Conservation (phyloP, 2,113 vertebrate genomes). For the Oncorhynchus mykiss region DNA sequence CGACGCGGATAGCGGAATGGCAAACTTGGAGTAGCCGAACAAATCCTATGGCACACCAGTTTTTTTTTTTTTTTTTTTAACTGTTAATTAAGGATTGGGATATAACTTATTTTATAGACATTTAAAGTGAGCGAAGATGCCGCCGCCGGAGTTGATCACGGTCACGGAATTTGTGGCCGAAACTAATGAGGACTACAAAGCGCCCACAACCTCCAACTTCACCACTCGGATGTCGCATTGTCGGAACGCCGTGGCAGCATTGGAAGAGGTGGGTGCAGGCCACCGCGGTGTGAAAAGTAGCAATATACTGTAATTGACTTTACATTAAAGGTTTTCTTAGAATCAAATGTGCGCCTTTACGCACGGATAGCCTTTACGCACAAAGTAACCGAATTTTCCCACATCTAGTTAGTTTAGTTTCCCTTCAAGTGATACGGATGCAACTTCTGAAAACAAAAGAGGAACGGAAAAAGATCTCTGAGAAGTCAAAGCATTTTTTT, state of each 20-base stretch:
- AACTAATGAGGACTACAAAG: slow-evolving; percentile 93
- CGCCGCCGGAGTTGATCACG: slow-evolving; percentile 63
- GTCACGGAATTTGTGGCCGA: slow-evolving; percentile 89
- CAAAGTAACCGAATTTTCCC: neutral
- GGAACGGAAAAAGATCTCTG: slow-evolving; percentile 18
- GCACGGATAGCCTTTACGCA: neutral
- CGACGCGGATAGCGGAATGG: neutral
- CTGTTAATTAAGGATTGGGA: neutral
- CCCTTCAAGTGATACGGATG: neutral
- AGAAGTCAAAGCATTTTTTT: slow-evolving; percentile 23
- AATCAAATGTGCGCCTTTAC: neutral
- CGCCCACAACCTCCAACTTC: slow-evolving; percentile 94
- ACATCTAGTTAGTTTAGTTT: neutral
- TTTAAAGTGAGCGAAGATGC: neutral
- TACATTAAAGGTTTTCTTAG: neutral
- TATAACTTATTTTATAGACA: neutral
- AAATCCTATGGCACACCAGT: neutral
- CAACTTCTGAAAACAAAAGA: slow-evolving; percentile 1
- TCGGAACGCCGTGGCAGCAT: slow-evolving; percentile 84
- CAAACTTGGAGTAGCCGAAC: neutral
- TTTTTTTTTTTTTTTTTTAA: neutral
- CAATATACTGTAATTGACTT: neutral
- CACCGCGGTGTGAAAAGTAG: neutral
- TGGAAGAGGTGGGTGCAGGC: slow-evolving; percentile 86
- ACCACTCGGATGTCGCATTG: slow-evolving; percentile 88